Evolutionary conservation across 1,140 invertebrate species (phyloP), one percentile per base, ranked within the genome.

Genomic region (Atopsyche davidsoni): DNA sequence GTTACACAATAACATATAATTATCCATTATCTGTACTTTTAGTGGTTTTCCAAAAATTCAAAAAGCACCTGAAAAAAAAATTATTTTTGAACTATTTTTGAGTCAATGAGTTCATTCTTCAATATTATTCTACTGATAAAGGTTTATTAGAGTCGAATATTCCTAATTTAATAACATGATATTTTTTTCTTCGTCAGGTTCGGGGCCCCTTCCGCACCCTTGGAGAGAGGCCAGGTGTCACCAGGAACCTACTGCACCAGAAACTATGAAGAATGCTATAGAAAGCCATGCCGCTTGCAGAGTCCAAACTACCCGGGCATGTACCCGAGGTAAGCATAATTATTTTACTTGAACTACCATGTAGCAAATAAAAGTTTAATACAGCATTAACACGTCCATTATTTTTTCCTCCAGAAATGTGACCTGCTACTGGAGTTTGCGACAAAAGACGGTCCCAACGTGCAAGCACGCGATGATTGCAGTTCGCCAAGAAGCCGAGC

Each of bases 221-320:
- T 88, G 51, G 84, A 89, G 69, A 70, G 86, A 48, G 85, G 87
- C 23, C 79, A 82, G 38, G 82, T 88, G 17, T 86, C 89, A 16
- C 87, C 88, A 0, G 87, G 88, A 32, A 89, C 88, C 3, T 89
- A 90, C 69, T 92, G 89, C 67, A 89, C 87, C 32, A 77, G 88
- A 41, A 86, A 88, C 57, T 90, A 90, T 61, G 86, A 92, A 67
- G 86, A 90, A 62, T 92, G 89, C 61, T 87, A 91, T 65, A 77
- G 84, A 46, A 87, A 86, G 62, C 79, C 81, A 34, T 92, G 89
- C 62, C 79, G 85, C 22, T 70, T 92, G 23, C 89, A 92, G 68
- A 76, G 74, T 18, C 89, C 91, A n/a, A 92, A 93, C 69, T 93
- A 91, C 67, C 90, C 90, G 0, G 89, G 89, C 11, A 86, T 92